A percentile compares a stretch with the other conserved stretches of the same genome.
Evolutionary conservation across 1,140 invertebrate genomes (phyloP).

Genomic region (Ridgeia piscesae): DNA sequence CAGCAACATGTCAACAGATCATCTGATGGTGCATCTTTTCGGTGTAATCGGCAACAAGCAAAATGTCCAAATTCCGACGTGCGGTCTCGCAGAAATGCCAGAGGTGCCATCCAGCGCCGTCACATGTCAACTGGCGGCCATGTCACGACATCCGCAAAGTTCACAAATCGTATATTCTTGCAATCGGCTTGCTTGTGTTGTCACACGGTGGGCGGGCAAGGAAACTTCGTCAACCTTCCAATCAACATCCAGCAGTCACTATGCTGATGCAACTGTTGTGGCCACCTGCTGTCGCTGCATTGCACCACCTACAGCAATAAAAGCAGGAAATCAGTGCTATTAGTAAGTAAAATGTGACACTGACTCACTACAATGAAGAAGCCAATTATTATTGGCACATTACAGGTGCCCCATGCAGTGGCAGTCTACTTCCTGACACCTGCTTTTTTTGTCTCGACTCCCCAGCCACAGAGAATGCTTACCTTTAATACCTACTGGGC

Average conservation of each 20-base stretch:
- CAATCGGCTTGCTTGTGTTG: not conserved
- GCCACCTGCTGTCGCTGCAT: not conserved
- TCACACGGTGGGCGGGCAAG: not conserved
- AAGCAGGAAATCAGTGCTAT: conserved; percentile 1
- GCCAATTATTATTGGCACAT: not conserved
- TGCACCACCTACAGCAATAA: not conserved
- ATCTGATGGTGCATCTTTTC: not conserved
- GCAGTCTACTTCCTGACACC: not conserved
- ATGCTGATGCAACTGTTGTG: not conserved
- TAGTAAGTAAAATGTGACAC: not conserved
- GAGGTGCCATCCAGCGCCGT: not conserved
- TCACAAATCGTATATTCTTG: not conserved
- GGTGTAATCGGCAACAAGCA: not conserved
- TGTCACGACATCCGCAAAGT: not conserved
- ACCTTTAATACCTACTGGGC: not conserved
- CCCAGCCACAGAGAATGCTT: not conserved
- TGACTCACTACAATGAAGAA: not conserved
- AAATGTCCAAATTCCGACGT: not conserved
- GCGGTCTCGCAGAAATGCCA: not conserved
- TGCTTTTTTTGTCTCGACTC: not conserved
- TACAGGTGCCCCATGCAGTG: not conserved
- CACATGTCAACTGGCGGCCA: not conserved
- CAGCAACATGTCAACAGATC: not conserved
- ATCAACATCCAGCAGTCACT: not conserved
- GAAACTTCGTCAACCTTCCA: not conserved